Evolutionary conservation across 2,797 vertebrate genomes (phyloP).

Genomic region (Crax fasciolata): DNA sequence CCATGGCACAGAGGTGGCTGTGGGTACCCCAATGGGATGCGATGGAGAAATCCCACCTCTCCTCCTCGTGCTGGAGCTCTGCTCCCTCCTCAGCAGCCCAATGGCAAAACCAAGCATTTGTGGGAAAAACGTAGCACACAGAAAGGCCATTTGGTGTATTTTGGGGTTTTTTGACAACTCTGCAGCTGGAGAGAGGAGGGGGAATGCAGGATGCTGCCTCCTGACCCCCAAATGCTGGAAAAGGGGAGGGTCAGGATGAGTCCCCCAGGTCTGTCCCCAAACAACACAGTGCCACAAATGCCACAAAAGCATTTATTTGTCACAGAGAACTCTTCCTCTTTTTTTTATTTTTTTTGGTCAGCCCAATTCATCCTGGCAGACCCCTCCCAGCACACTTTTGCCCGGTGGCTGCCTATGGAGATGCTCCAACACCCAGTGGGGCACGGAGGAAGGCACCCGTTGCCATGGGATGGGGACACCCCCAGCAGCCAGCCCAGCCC

Average conservation of each 20-base stretch:
- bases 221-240: fast-evolving
- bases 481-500: neutral
- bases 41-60: neutral
- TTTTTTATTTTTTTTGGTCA: neutral
- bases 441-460: neutral
- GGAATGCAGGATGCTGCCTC: neutral
- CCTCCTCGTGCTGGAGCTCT: fast-evolving
- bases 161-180: neutral
- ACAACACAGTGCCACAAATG: neutral
- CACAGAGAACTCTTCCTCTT: neutral
- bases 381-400: neutral
- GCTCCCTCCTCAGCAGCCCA: neutral
- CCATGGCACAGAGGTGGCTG: neutral
- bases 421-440: fast-evolving
- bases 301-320: neutral
- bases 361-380: conserved; percentile 39
- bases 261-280: fast-evolving
- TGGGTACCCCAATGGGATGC: neutral
- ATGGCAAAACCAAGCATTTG: neutral
- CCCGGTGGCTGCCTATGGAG: neutral
- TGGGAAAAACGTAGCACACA: neutral
- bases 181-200: neutral
- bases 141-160: neutral
- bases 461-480: neutral
- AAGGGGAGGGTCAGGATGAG: neutral